Base-by-base conservation (phyloP, 2,797 vertebrate species). In the Protosalanx chinensis region DNA sequence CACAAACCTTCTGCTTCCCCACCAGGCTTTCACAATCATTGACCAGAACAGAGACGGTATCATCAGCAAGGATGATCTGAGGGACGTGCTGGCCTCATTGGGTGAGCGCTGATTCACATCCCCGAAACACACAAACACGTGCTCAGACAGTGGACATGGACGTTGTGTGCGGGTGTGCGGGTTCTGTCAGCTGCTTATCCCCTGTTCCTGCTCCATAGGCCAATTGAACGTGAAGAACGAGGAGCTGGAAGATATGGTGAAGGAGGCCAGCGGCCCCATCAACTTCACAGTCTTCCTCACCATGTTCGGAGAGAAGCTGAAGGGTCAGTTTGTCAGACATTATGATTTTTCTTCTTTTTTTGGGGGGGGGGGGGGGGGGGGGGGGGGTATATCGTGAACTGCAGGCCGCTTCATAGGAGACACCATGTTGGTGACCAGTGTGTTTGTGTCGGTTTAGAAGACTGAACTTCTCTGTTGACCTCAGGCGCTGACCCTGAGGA, bases 1-100 rank as follows among this genome's bases (percentile, higher is more conserved):
- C 46, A 8, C 10, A 27, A 27, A 23, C 37, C 6, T 18, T 70
- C 49, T 70, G 29, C 56, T 15, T 53, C 20, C 64, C 51, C 27
- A 3, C 27, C 66, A 93, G 93, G 92, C 92, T 64, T 93, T 94
- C 89, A 93, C 92, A 29, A 93, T 94, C 70, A 93, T 94, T 6
- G 93, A 94, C 84, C 93, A 94, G 88, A 94, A 94, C 85, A 91
- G 92, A 67, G 93, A 94, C 79, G 93, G 93, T 49, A 93, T 94
- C 86, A 94, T 94, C 58, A 91, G 92, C 83, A 94, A 94, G 84
- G 93, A 93, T 58, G 93, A 94, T 70, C 85, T 94, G 67, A 87
- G 92, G 80, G 93, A 94, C 79, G 93, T 93, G 70, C 88, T 94
- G 10, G 93, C 91, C 37, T 92, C 93, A 75, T 90, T 94, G 92